Conservation (phyloP, 2,113 vertebrate species). For the Gallinago media region DNA sequence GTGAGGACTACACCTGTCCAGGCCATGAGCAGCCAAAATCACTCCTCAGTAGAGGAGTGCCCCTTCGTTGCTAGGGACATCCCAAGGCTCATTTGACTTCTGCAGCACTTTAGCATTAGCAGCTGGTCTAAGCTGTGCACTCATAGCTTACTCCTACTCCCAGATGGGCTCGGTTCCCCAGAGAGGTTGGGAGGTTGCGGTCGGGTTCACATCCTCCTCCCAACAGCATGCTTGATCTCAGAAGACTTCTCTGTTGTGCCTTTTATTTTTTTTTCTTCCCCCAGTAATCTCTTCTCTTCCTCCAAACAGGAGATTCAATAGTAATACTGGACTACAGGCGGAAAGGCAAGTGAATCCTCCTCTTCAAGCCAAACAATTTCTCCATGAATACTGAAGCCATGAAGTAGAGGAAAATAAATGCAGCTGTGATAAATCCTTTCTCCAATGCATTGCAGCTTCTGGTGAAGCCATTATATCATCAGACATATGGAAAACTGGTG, state of each 20-base stretch:
- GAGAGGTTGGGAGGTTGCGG: neutral
- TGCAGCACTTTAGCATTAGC: neutral
- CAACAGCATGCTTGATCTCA: neutral
- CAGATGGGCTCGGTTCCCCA: neutral
- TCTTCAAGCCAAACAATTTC: conserved; percentile 1
- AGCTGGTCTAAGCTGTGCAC: neutral
- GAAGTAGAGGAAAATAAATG: conserved; percentile 64
- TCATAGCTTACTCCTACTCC: neutral
- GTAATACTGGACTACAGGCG: conserved; percentile 50
- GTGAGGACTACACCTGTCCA: neutral
- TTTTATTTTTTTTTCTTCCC: neutral
- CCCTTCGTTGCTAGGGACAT: neutral
- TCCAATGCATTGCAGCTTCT: conserved; percentile 35
- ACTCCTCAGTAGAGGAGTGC: neutral
- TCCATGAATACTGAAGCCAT: conserved; percentile 19
- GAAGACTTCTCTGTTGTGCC: neutral
- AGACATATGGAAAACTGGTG: conserved; percentile 40
- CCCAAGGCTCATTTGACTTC: neutral
- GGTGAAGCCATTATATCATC: conserved; percentile 49
- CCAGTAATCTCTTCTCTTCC: neutral
- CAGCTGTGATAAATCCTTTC: conserved; percentile 38
- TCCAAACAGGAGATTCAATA: conserved; percentile 66
- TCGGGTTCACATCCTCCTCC: neutral
- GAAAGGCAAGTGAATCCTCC: conserved; percentile 64
- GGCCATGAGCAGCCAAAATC: neutral